These are phyloP conservation scores for Hyles lineata DNA, from an alignment of 2,888 invertebrate species.

Conservation along the genomic window DNA sequence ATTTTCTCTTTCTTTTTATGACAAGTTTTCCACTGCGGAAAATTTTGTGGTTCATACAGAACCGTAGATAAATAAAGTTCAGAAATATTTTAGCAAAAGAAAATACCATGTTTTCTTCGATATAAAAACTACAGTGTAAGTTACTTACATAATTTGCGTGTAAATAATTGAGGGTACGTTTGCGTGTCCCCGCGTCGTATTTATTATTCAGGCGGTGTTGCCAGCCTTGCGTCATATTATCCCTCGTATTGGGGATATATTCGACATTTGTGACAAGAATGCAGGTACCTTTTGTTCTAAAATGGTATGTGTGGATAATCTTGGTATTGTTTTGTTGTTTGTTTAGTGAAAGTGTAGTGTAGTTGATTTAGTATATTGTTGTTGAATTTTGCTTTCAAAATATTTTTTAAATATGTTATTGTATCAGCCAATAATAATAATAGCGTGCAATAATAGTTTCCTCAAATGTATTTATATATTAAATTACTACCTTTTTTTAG, in stretches of 20 bases:
- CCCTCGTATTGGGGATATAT: constrained; percentile 80
- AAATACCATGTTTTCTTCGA: constrained; percentile 28
- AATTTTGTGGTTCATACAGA: too few relatives aligned
- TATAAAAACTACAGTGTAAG: constrained; percentile 56
- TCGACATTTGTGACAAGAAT: constrained; percentile 74
- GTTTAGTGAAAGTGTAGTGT: not conserved
- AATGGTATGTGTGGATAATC: constrained; percentile 39
- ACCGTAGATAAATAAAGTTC: too few relatives aligned
- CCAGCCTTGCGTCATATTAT: constrained; percentile 82
- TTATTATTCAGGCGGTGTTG: constrained; percentile 80
- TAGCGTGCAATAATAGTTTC: too few relatives aligned
- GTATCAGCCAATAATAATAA: too few relatives aligned
- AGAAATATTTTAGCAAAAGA: too few relatives aligned
- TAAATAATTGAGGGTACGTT: constrained; percentile 80
- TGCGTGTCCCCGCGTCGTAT: constrained; percentile 71
- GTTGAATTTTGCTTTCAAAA: not conserved
- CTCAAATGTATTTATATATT: too few relatives aligned
- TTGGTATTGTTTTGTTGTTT: constrained; percentile 32
- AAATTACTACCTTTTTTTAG: too few relatives aligned
- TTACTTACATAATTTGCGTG: constrained; percentile 77
- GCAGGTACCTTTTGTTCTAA: constrained; percentile 43
- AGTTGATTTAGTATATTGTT: not conserved
- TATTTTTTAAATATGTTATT: too few relatives aligned
- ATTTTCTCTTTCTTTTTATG: too few relatives aligned
- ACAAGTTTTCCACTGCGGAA: too few relatives aligned